Evolutionary conservation across 2,113 vertebrate genomes (phyloP), one percentile per base, ranked within the genome.

Genomic region (Dicaeum eximium): DNA sequence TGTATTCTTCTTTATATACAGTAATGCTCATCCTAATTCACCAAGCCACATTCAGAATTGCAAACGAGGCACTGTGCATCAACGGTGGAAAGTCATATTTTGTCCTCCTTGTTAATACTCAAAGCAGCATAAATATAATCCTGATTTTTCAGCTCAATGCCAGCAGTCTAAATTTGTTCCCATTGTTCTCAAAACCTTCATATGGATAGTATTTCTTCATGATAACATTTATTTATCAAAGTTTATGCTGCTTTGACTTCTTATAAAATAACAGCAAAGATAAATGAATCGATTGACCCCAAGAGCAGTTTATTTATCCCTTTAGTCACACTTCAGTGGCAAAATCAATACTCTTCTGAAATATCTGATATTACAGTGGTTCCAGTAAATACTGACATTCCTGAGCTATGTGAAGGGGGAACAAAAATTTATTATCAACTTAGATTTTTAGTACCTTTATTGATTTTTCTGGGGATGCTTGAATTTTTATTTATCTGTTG

Each of bases 301-400:
- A 97, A 94, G 95, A 98, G 97, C 97, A 98, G 97, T 98, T 98
- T 98, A 98, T 98, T 98, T 98, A 98, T 98, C 98, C 97, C 97
- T 98, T 98, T 98, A 98, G 98, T 98, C 98, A 98, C 98, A 98
- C 98, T 98, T 98, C 97, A 98, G 97, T 98, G 97, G 96, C 94
- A 98, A 98, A 98, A 98, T 98, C 98, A 98, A 98, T 98, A 97
- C 90, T 86, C 93, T 94, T 97, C 97, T 98, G 97, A 98, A 98
- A 98, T 98, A 98, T 97, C 95, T 98, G 98, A 97, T 98, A 97
- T 98, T 98, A 97, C 95, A 94, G 97, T 93, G 62, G 86, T 97
- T 98, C 97, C 97, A 97, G 98, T 98, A 98, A 98, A 98, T 97
- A 98, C 97, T 98, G 98, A 98, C 98, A 96, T 97, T 97, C 97